A percentile compares a stretch with the other conserved stretches of the same genome.
phyloP scores from a whole-genome alignment of 2,113 vertebrate genomes.

The Boleophthalmus pectinirostris region DNA sequence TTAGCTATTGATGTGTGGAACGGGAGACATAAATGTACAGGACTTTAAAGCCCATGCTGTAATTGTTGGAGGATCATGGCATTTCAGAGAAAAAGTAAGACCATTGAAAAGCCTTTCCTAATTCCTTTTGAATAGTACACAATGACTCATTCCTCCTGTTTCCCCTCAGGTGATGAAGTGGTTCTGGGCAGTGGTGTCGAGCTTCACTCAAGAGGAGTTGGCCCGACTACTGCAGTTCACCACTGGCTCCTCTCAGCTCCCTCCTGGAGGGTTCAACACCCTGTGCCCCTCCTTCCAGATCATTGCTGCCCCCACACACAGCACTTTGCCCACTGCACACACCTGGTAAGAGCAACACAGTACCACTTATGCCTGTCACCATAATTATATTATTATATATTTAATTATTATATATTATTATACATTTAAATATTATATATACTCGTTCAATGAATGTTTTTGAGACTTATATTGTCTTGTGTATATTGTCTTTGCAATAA shows the following conservation, averaged over 20 bases:
- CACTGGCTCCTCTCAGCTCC: conserved; percentile 96
- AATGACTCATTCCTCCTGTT: neutral
- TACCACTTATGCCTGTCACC: neutral
- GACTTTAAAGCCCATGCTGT: conserved; percentile 98
- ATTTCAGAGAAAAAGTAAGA: conserved; percentile 95
- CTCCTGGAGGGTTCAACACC: conserved; percentile 93
- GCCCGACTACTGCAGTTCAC: conserved; percentile 97
- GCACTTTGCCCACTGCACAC: conserved; percentile 96
- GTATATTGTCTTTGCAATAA: too few relatives aligned
- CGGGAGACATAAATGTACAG: conserved; percentile 94
- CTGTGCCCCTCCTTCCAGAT: conserved; percentile 98
- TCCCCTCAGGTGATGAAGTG: conserved; percentile 93
- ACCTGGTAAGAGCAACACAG: conserved; percentile 84
- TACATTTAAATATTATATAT: too few relatives aligned
- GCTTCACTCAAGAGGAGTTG: conserved; percentile 96
- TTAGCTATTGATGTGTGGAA: conserved; percentile 97
- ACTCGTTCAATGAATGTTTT: too few relatives aligned
- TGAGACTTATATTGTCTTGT: too few relatives aligned
- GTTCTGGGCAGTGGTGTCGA: conserved; percentile 98
- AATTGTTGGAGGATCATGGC: conserved; percentile 95
- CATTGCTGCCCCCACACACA: conserved; percentile 94
- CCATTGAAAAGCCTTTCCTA: neutral
- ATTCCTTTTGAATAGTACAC: neutral
- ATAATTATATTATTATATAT: too few relatives aligned
- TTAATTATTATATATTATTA: too few relatives aligned